phyloP scores from a whole-genome alignment of 1,140 invertebrate genomes.

The Pseudomyrmex sp. region DNA sequence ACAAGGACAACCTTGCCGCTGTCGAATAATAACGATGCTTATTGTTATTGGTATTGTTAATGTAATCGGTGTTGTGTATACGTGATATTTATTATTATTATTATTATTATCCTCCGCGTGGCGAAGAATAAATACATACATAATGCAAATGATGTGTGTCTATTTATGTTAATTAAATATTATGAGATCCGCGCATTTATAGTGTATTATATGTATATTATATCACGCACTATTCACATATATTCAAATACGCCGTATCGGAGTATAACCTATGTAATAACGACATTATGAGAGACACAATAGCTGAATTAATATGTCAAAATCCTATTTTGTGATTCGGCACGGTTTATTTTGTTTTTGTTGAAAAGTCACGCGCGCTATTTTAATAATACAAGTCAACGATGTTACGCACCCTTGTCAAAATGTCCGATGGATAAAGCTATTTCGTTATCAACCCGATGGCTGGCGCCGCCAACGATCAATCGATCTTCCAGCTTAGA shows the following conservation, averaged over 20 bases:
- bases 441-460: slow-evolving; percentile 6
- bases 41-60: slow-evolving; percentile 31
- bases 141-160: neutral
- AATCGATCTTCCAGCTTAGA: slow-evolving; percentile 34
- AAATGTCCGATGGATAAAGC: slow-evolving; percentile 14
- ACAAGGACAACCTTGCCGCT: slow-evolving; percentile 44
- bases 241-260: no score
- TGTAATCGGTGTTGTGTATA: no score
- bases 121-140: neutral
- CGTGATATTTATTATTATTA: no score
- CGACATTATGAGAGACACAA: neutral
- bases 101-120: neutral
- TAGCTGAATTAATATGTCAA: neutral
- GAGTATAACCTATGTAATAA: neutral
- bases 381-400: slow-evolving; percentile 8
- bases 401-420: slow-evolving; percentile 35
- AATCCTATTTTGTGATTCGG: no score
- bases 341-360: no score
- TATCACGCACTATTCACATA: no score
- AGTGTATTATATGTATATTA: no score
- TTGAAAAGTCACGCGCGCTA: no score
- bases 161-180: slow-evolving; percentile 43
- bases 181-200: slow-evolving; percentile 9
- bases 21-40: slow-evolving; percentile 37
- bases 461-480: neutral